These are phyloP conservation scores for Chaetura pelagica DNA, from an alignment of 2,113 vertebrate genomes.

Conservation along the genomic window DNA sequence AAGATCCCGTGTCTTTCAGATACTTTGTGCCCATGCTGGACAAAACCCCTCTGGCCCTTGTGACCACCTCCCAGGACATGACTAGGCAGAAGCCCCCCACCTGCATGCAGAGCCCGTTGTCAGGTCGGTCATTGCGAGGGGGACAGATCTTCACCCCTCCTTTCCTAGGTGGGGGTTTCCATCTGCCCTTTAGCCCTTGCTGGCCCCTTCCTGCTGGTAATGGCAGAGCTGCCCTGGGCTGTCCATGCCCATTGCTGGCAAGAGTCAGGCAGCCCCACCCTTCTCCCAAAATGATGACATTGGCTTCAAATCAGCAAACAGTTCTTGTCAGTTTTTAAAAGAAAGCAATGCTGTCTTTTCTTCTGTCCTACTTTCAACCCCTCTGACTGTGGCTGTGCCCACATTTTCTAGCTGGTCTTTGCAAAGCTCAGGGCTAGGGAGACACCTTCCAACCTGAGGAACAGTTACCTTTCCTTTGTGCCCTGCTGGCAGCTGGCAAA, in stretches of 20 bases:
- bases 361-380: not conserved
- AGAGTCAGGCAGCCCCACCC: not conserved
- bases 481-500: not conserved
- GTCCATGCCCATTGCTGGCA: accelerated
- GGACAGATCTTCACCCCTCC: not conserved
- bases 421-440: not conserved
- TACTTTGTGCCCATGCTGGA: not conserved
- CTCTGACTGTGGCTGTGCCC: not conserved
- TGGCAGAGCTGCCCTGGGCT: accelerated
- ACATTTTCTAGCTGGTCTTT: not conserved
- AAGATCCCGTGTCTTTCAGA: not conserved
- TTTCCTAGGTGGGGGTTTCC: not conserved
- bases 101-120: not conserved
- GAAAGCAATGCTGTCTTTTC: not conserved
- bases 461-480: not conserved
- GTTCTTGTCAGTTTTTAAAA: not conserved
- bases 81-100: not conserved
- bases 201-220: not conserved
- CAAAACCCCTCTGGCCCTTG: not conserved
- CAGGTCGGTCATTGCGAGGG: not conserved
- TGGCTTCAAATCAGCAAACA: not conserved
- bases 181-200: not conserved
- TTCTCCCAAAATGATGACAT: not conserved
- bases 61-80: not conserved
- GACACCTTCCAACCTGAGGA: not conserved